These are phyloP conservation scores for Brachionus rotundiformis DNA, from an alignment of 1,140 invertebrate genomes.

Conservation along the genomic window DNA sequence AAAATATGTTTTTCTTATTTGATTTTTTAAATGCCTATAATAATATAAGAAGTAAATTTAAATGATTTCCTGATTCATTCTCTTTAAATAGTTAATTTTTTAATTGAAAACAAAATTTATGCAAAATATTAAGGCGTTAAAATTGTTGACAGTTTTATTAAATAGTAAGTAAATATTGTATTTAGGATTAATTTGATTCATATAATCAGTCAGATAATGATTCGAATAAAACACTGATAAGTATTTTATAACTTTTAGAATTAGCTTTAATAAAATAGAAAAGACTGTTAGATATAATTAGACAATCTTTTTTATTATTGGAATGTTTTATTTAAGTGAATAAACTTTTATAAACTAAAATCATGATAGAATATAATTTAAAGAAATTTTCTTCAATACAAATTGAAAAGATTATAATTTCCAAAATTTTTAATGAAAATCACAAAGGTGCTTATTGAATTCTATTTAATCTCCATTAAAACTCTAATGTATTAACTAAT, in stretches of 20 bases:
- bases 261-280: neutral
- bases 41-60: neutral
- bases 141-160: constrained; percentile 21
- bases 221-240: neutral
- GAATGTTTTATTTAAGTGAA: too few relatives aligned
- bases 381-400: too few relatives aligned
- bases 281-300: neutral
- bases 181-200: neutral
- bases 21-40: neutral
- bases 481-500: too few relatives aligned
- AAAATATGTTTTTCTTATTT: neutral
- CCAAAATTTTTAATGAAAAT: too few relatives aligned
- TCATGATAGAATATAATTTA: too few relatives aligned
- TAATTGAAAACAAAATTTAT: neutral
- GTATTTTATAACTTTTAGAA: neutral
- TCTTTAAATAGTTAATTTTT: neutral
- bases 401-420: too few relatives aligned
- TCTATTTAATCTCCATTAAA: too few relatives aligned
- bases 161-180: neutral
- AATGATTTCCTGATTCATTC: constrained; percentile 4
- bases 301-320: neutral
- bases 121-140: neutral
- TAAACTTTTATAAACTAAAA: too few relatives aligned
- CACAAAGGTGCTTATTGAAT: too few relatives aligned
- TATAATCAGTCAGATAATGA: neutral